Conservation (phyloP, 2,113 vertebrate genomes). For the Bubo blakistoni region DNA sequence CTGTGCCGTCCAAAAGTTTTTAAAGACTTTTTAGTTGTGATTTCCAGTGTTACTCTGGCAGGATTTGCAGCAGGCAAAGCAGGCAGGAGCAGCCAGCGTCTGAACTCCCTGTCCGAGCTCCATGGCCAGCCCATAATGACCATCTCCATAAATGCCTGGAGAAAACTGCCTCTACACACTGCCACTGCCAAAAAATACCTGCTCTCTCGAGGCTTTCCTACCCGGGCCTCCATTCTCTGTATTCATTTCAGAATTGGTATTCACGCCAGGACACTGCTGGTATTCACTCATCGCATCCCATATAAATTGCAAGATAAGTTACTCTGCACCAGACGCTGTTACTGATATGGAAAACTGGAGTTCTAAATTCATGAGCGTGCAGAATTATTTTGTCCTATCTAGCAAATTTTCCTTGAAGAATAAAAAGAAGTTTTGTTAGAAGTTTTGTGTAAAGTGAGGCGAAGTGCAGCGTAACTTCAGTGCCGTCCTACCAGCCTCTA, state of each 20-base stretch:
- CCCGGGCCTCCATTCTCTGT: background rate
- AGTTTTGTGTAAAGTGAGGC: background rate
- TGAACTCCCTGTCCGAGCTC: fast-evolving
- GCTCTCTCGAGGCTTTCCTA: background rate
- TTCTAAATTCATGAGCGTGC: background rate
- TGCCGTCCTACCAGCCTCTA: background rate
- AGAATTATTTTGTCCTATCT: background rate
- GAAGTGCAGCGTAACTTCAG: background rate
- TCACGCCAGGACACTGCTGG: background rate
- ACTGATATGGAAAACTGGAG: background rate
- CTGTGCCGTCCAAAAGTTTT: background rate
- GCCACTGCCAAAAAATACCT: background rate
- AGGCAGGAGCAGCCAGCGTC: fast-evolving
- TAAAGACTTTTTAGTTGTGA: background rate
- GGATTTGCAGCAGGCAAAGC: background rate
- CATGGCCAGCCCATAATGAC: fast-evolving
- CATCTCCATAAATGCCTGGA: background rate
- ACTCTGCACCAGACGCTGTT: background rate
- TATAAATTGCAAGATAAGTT: background rate
- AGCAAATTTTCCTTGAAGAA: background rate
- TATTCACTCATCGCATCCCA: background rate
- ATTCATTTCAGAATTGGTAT: background rate
- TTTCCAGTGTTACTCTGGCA: background rate
- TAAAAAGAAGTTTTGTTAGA: background rate
- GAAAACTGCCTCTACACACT: background rate